Base-by-base conservation (phyloP, 1,140 invertebrate species). In the Macrobrachium nipponense region DNA sequence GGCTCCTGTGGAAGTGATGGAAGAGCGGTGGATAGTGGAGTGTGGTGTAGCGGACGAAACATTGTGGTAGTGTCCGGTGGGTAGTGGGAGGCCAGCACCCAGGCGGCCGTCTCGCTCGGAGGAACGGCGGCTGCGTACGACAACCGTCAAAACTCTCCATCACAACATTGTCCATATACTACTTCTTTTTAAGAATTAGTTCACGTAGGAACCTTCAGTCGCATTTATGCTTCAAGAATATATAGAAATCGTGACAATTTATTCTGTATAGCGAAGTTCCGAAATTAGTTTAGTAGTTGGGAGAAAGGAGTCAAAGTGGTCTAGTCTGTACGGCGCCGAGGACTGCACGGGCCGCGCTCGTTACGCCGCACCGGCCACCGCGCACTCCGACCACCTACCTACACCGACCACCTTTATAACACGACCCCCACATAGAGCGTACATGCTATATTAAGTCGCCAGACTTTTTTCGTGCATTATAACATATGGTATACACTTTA, bases 91-190 rank as follows among this genome's bases (percentile, higher is more conserved):
- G 68, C 66, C 58, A 59, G 80, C 51, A 72, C 66, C 58, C 66
- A 58, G 70, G 80, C 80, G 80, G 80, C 66, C 80, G 80, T 82
- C 80, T 82, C 80, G 80, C 80, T 82, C 80, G 66, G 80, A 82
- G 80, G 80, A 82, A 82, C 80, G 80, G 80, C 80, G 80, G 80
- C 66, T 23, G 20, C 70, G 80, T 82, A 44, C 80, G 80, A 82
- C 23, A 59, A 44, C 80, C 68, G 3, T 66, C 20, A 82, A 27
- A 44, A 10, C 11, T 43, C 11, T 27, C 73, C 10, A 18, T 58
- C 73, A 15, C 36, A 23, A 44, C 73, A 20, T 51, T 51, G 51
- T 12, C 12, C 0, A 8, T 51, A 51, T 51, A 51, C 51, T 51
- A 5, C 5, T 10, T 51, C 12, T 51, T 51, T 51, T 12, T 51